A percentile compares a stretch with the other conserved stretches of the same genome.
Evolutionary conservation across 2,797 vertebrate genomes (phyloP).

Genomic region (Malurus splendens): DNA sequence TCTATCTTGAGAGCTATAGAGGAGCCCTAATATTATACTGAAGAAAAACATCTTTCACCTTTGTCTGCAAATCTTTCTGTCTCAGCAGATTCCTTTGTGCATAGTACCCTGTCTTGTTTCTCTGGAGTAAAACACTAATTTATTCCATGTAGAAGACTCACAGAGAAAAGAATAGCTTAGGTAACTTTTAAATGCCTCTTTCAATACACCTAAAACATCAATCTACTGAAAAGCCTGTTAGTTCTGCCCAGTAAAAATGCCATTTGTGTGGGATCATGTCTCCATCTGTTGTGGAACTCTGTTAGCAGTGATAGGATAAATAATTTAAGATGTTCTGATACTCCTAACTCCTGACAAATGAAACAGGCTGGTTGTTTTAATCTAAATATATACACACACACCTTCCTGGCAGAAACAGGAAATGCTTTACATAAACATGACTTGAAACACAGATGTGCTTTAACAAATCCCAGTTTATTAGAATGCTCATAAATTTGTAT

Average conservation of each 20-base stretch:
- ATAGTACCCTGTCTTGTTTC: not conserved
- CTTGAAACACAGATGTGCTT: not conserved
- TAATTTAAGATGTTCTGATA: not conserved
- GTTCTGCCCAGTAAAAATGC: not conserved
- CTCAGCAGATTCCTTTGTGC: not conserved
- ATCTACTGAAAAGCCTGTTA: not conserved
- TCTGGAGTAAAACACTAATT: not conserved
- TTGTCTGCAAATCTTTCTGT: not conserved
- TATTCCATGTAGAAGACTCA: not conserved
- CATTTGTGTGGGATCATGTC: not conserved
- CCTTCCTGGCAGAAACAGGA: not conserved
- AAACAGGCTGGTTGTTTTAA: not conserved
- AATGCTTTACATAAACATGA: not conserved
- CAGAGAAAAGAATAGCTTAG: not conserved
- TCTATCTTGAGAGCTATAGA: not conserved
- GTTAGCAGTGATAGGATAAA: constrained; percentile 9
- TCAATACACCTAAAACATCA: not conserved
- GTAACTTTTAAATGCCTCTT: not conserved
- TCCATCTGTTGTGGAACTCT: constrained; percentile 1
- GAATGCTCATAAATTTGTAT: not conserved
- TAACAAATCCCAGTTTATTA: not conserved
- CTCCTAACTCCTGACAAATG: not conserved
- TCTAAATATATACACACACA: not conserved
- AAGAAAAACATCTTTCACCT: not conserved
- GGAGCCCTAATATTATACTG: not conserved